Conservation (phyloP, 2,888 invertebrate genomes). For the Drosophila paramelanica region DNA sequence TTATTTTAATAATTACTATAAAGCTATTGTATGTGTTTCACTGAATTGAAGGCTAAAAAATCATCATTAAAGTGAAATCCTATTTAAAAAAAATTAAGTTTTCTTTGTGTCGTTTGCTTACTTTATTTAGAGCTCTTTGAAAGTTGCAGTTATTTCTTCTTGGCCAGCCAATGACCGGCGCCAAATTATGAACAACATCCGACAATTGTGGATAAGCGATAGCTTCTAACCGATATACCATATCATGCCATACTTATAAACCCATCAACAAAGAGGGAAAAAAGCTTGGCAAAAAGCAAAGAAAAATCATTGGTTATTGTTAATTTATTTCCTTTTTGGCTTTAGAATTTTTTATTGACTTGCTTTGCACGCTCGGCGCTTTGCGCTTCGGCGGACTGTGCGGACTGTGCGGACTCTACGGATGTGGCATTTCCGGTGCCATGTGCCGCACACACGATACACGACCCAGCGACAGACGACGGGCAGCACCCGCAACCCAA, state of each 20-base stretch:
- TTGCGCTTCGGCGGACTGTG: constrained; percentile 18
- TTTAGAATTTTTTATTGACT: constrained; percentile 72
- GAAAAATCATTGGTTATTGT: constrained; percentile 74
- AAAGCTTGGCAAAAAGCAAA: constrained; percentile 25
- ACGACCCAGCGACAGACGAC: constrained; percentile 15
- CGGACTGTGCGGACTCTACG: constrained; percentile 51
- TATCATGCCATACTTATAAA: constrained; percentile 50
- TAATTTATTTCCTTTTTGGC: constrained; percentile 77
- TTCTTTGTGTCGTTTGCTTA: neutral
- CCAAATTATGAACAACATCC: constrained; percentile 56
- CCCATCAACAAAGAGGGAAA: constrained; percentile 35
- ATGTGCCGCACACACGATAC: constrained; percentile 53
- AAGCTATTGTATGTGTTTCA: no score
- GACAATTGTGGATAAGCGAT: constrained; percentile 45
- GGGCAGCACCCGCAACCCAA: constrained; percentile 45
- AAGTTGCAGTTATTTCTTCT: constrained; percentile 1
- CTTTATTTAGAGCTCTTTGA: neutral
- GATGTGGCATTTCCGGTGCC: constrained; percentile 73
- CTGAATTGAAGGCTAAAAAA: neutral
- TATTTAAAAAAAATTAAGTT: neutral
- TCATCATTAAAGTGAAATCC: neutral
- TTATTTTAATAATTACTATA: no score
- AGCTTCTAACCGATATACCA: constrained; percentile 23
- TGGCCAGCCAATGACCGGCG: constrained; percentile 48
- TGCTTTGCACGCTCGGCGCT: constrained; percentile 29